These are phyloP conservation scores for Gobius niger DNA, from an alignment of 2,113 vertebrate species.

Conservation along the genomic window DNA sequence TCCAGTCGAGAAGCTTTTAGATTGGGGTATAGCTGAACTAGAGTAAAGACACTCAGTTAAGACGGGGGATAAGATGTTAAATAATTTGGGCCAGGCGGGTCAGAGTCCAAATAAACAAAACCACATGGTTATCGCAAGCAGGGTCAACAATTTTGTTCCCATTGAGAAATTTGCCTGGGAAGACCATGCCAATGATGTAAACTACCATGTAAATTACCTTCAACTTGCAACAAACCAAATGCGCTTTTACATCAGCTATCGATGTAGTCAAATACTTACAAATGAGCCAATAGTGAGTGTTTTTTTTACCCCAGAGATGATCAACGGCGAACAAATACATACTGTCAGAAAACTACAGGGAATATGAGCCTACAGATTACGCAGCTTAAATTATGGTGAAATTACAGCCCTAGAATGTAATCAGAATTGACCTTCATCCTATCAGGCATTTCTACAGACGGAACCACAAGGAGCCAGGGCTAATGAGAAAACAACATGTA, in stretches of 20 bases:
- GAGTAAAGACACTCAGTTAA: too few relatives aligned
- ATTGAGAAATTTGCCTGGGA: neutral
- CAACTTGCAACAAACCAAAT: neutral
- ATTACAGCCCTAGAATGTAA: constrained; percentile 1
- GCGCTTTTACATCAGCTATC: neutral
- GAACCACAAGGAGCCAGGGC: constrained; percentile 46
- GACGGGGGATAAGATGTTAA: too few relatives aligned
- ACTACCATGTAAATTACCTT: neutral
- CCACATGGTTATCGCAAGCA: too few relatives aligned
- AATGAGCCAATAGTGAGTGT: neutral
- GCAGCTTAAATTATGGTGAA: neutral
- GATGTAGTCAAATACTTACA: neutral
- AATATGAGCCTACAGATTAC: constrained; percentile 1
- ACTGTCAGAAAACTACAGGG: neutral
- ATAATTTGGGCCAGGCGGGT: too few relatives aligned
- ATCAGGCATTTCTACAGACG: constrained; percentile 54
- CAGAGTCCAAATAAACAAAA: too few relatives aligned
- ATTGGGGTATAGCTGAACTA: too few relatives aligned
- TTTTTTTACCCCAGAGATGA: neutral
- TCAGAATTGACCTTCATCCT: constrained; percentile 54
- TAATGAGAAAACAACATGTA: constrained; percentile 70
- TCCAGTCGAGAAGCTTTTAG: too few relatives aligned
- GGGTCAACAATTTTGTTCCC: too few relatives aligned
- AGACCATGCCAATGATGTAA: neutral
- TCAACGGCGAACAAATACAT: neutral